Percentiles rank a stretch among this genome's conserved stretches.
These are phyloP conservation scores for Rhinopomastus cyanomelas DNA, from an alignment of 2,113 vertebrate species.

Conservation along the genomic window DNA sequence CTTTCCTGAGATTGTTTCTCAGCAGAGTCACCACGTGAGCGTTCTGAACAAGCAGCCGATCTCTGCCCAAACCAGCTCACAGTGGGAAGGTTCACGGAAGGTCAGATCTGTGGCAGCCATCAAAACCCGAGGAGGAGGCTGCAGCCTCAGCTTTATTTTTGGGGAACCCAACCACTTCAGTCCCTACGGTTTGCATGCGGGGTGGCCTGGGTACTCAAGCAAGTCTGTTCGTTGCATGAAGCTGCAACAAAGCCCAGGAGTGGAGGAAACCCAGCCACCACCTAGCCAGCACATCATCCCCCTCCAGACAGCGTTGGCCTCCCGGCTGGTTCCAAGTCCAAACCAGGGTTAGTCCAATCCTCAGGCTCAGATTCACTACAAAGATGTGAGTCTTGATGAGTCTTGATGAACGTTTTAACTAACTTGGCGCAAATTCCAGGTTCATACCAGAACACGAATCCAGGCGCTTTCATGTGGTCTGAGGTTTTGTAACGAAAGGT, in stretches of 20 bases:
- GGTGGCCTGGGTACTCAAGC: not conserved
- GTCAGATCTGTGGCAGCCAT: not conserved
- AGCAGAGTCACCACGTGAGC: not conserved
- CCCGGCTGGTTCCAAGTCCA: not conserved
- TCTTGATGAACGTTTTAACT: conserved; percentile 28
- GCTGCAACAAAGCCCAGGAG: fast-evolving
- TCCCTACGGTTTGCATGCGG: not conserved
- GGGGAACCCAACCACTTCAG: not conserved
- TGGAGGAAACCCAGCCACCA: not conserved
- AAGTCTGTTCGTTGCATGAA: fast-evolving
- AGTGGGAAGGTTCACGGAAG: not conserved
- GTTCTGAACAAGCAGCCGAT: not conserved
- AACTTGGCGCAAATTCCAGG: not conserved
- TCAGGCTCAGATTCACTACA: not conserved
- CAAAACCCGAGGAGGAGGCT: not conserved
- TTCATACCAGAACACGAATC: conserved; percentile 16
- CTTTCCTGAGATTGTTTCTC: not conserved
- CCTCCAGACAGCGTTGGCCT: fast-evolving
- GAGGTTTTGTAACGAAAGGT: conserved; percentile 64
- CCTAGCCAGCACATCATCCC: not conserved
- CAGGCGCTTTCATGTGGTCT: conserved; percentile 45
- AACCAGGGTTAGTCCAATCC: not conserved
- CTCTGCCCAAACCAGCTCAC: not conserved
- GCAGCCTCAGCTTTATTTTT: not conserved
- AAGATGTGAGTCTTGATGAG: conserved; percentile 16